phyloP scores from a whole-genome alignment of 2,113 vertebrate genomes.

The Labeo rohita region DNA sequence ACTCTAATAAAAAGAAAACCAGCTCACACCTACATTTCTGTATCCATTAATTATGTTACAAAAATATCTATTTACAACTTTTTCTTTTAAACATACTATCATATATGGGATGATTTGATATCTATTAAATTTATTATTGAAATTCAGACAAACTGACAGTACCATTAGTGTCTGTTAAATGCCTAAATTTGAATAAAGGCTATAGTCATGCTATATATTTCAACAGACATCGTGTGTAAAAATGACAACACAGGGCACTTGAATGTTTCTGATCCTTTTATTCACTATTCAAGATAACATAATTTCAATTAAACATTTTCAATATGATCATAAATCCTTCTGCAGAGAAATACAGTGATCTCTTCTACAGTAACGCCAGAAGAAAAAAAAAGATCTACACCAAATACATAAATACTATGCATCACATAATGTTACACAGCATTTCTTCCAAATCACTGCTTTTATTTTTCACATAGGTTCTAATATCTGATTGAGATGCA shows the following conservation, averaged over 20 bases:
- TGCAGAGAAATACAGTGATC: background rate
- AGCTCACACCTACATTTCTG: background rate
- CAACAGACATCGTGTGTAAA: background rate
- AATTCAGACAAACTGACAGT: background rate
- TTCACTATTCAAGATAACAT: background rate
- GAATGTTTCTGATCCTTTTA: constrained; percentile 15
- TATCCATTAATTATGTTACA: background rate
- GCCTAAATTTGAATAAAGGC: background rate
- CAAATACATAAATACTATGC: constrained; percentile 68
- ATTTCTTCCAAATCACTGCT: constrained; percentile 45
- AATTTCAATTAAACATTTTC: background rate
- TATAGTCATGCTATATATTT: background rate
- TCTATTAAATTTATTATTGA: background rate
- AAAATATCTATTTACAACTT: background rate
- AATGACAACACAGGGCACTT: background rate
- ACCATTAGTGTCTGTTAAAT: background rate
- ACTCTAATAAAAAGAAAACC: background rate
- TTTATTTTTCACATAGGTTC: background rate
- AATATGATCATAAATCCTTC: background rate
- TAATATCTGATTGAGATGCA: background rate
- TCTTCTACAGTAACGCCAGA: background rate
- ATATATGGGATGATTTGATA: background rate
- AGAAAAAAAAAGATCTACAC: constrained; percentile 3
- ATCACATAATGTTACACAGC: constrained; percentile 55
- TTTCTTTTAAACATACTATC: background rate